A percentile compares a stretch with the other conserved stretches of the same genome.
These are phyloP conservation scores for Trichacis sp. DNA, from an alignment of 2,888 invertebrate species.

Conservation along the genomic window DNA sequence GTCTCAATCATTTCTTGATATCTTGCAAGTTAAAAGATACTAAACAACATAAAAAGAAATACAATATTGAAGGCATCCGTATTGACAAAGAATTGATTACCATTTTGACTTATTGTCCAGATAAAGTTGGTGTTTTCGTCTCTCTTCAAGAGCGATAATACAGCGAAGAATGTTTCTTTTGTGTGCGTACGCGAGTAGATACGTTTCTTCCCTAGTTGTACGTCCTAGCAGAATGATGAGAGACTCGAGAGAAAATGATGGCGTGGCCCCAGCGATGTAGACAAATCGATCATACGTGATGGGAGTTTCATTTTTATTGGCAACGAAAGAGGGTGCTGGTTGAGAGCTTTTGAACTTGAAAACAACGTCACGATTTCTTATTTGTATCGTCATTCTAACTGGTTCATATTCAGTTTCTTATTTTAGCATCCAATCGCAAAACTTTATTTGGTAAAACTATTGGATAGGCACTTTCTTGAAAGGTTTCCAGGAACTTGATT, in stretches of 20 bases:
- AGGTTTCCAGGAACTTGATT: too few species aligned
- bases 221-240: constrained; percentile 20
- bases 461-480: too few species aligned
- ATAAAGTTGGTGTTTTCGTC: constrained; percentile 39
- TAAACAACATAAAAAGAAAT: too few species aligned
- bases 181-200: constrained; percentile 12
- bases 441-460: not conserved
- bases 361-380: constrained; percentile 34
- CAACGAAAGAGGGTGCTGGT: constrained; percentile 48
- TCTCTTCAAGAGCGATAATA: constrained; percentile 57
- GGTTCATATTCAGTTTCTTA: constrained; percentile 26
- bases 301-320: constrained; percentile 65
- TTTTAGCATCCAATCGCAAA: constrained; percentile 14
- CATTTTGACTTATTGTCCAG: constrained; percentile 20
- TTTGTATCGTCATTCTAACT: constrained; percentile 26
- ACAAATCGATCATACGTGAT: constrained; percentile 65
- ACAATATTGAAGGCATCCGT: too few species aligned
- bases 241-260: constrained; percentile 29
- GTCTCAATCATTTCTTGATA: too few species aligned
- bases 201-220: constrained; percentile 28
- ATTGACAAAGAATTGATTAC: not conserved
- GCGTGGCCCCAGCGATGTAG: constrained; percentile 28
- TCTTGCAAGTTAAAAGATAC: too few species aligned
- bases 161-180: constrained; percentile 54
- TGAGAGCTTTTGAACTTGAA: constrained; percentile 41